Conservation (phyloP, 1,140 invertebrate species). For the Drosophila novamexicana region DNA sequence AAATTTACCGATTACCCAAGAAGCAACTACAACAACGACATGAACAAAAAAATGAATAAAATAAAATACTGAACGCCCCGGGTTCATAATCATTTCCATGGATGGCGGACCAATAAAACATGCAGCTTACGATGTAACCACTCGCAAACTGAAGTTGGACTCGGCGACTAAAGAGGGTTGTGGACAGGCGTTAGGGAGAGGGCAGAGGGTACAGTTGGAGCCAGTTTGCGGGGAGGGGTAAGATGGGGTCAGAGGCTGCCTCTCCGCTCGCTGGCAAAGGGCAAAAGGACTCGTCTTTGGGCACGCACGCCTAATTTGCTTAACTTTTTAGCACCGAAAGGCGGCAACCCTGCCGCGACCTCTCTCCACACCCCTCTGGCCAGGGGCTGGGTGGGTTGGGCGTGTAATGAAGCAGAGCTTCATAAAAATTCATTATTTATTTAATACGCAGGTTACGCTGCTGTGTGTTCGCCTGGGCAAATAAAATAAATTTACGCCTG, state of each 20-base stretch:
- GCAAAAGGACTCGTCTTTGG: constrained; percentile 52
- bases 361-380: background rate
- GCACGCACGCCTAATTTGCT: constrained; percentile 80
- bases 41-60: constrained; percentile 4
- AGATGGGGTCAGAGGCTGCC: background rate
- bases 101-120: constrained; percentile 68
- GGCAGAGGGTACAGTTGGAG: background rate
- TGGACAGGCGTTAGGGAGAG: background rate
- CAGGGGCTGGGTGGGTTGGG: constrained; percentile 12
- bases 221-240: background rate
- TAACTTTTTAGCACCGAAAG: constrained; percentile 79
- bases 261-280: constrained; percentile 17
- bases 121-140: constrained; percentile 65
- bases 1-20: constrained; percentile 33
- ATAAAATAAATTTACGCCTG: constrained; percentile 81
- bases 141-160: constrained; percentile 17
- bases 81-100: constrained; percentile 51
- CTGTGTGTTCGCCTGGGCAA: constrained; percentile 36
- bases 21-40: constrained; percentile 10
- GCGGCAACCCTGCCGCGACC: constrained; percentile 10
- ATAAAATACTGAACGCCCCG: constrained; percentile 11
- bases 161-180: background rate
- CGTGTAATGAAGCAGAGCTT: constrained; percentile 78
- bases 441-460: constrained; percentile 72
- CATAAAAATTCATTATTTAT: constrained; percentile 83